Evolutionary conservation across 2,113 vertebrate species (phyloP), one percentile per base, ranked within the genome.

Genomic region (Mus pahari): DNA sequence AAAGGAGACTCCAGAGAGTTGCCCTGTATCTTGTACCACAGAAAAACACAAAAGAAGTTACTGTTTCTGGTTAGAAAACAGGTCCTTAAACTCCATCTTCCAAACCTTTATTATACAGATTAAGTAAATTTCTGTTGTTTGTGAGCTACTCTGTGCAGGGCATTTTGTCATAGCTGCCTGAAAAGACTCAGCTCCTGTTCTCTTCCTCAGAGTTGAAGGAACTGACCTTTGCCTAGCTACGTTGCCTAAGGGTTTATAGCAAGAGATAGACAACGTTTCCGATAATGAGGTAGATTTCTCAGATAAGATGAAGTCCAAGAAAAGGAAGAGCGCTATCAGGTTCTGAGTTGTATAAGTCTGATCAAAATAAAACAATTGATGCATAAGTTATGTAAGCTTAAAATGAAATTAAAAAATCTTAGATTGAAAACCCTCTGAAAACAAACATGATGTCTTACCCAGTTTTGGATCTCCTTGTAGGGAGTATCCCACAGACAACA

Each of bases 301-400:
- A 89, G 93, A 53, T 39, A 94, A 92, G 96, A 60, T 73, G 11
- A 95, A 96, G 94, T 48, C 53, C 53, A 83, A 12, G 86, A 62
- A 92, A 92, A 91, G 68, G 3, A 26, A 91, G 11, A 87, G n/a
- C 87, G 66, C 74, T 79, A 86, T 20, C 45, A 82, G 7, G 1
- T 89, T 91, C 20, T 94, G 24, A 91, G 86, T 86, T 91, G 82
- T 89, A 86, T 91, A 86, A 75, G n/a, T 84, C 62, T 93, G 64
- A 91, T 96, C 95, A 95, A 96, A 95, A 96, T 92, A 92, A 96
- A 96, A 78, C 78, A 97, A 96, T 84, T 87, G 22, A 50, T 90
- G 70, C 90, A 64, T 24, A 93, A 95, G 83, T 96, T 96, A 68
- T 64, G 53, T n/a, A 90, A 91, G 7, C 45, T 82, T 71, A 62